Percentiles rank a stretch among this genome's conserved stretches.
phyloP scores from a whole-genome alignment of 2,797 vertebrate species.

The Chlorospingus semifuscus region DNA sequence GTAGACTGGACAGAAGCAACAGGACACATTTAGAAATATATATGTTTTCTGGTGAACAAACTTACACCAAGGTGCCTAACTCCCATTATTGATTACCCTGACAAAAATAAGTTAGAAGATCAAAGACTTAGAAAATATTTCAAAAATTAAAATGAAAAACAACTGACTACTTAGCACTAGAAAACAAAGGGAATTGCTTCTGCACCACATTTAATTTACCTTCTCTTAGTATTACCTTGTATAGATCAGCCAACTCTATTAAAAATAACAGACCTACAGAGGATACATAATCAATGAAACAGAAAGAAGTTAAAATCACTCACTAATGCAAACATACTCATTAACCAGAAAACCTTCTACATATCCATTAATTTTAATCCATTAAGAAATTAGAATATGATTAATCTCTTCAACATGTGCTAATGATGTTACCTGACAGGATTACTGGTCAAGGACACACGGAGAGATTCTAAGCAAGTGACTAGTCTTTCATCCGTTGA shows the following conservation, averaged over 20 bases:
- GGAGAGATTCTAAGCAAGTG: conserved; percentile 90
- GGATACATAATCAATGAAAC: neutral
- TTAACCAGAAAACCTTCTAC: neutral
- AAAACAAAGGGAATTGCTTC: neutral
- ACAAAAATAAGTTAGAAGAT: neutral
- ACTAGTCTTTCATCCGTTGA: conserved; percentile 89
- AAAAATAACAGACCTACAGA: neutral
- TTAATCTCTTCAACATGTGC: conserved; percentile 10
- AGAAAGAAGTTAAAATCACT: neutral
- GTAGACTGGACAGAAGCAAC: neutral
- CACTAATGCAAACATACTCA: neutral
- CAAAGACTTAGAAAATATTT: neutral
- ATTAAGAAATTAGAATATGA: neutral
- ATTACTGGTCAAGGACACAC: conserved; percentile 96
- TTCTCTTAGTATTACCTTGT: neutral
- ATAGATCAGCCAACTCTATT: neutral
- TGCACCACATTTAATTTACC: neutral
- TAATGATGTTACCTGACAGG: conserved; percentile 89
- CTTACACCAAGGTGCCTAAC: neutral
- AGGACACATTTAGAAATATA: neutral
- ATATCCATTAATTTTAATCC: conserved; percentile 14
- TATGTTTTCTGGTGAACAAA: neutral
- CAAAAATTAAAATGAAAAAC: neutral
- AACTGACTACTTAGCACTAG: neutral
- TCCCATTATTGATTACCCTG: neutral